Percentiles rank a stretch among this genome's conserved stretches.
Evolutionary conservation across 1,140 invertebrate genomes (phyloP).

Genomic region (Drosophila albomicans): DNA sequence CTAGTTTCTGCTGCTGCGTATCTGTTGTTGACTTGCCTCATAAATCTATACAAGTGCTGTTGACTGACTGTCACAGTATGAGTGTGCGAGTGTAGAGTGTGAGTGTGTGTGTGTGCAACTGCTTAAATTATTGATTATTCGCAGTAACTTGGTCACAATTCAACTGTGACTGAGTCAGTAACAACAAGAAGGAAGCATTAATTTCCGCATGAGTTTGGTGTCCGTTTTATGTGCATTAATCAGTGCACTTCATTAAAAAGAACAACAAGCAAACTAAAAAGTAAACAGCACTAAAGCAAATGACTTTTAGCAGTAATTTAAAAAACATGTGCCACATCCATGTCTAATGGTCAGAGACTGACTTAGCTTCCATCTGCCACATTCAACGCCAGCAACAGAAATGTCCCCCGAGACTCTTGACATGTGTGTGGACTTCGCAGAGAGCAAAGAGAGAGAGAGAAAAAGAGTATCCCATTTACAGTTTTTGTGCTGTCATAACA

Average conservation of each 20-base stretch:
- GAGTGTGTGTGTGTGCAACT: constrained; percentile 9
- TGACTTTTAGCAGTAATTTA: constrained; percentile 41
- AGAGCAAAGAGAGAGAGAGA: not conserved
- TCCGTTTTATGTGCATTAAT: constrained; percentile 43
- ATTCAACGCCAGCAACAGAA: constrained; percentile 2
- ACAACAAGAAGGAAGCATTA: not conserved
- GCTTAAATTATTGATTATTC: constrained; percentile 56
- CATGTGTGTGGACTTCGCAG: constrained; percentile 16
- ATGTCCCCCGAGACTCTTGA: constrained; percentile 25
- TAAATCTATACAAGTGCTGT: constrained; percentile 59
- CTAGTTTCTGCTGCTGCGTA: constrained; percentile 7
- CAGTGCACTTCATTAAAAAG: constrained; percentile 57
- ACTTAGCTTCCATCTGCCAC: constrained; percentile 2
- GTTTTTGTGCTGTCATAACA: constrained; percentile 68
- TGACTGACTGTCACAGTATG: constrained; percentile 34
- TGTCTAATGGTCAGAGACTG: constrained; percentile 48
- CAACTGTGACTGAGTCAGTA: constrained; percentile 14
- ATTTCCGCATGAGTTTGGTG: constrained; percentile 13
- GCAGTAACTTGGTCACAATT: constrained; percentile 41
- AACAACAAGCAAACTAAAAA: not conserved
- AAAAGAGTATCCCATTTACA: constrained; percentile 51
- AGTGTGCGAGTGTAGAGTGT: not conserved
- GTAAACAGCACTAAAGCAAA: constrained; percentile 37
- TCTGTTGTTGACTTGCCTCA: constrained; percentile 58
- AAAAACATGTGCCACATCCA: constrained; percentile 45